Evolutionary conservation across 2,113 vertebrate genomes (phyloP), one percentile per base, ranked within the genome.

Genomic region (Cinclus mexicanus): DNA sequence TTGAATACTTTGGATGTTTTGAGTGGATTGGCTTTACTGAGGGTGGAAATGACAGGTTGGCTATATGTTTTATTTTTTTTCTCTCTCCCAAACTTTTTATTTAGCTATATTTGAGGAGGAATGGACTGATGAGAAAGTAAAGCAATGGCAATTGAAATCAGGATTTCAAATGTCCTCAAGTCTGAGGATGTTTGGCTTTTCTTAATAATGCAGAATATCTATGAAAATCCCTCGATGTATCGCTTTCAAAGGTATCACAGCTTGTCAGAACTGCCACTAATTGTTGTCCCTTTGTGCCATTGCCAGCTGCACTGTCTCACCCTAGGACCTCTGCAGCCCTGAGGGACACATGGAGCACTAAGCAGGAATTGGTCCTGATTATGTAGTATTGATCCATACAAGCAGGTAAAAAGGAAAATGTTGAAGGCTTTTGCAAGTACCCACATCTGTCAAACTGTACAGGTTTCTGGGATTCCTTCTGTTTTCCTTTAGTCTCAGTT

Each of bases 201-300:
- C 19, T 59, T 71, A 50, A 11, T 81, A 33, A 29, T 14, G 28
- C 1, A 1, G 31, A 33, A 15, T 39, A 16, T 18, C 8, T 49
- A 8, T 83, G 22, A 14, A 46, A 49, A 55, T 69, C 25, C 25
- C 41, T 23, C 70, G 33, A 29, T 90, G 80, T 91, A 37, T 68
- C 28, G 4, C n/a, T 80, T 76, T 31, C 17, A 37, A 3, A 49
- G 41, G 20, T 72, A 64, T 61, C 19, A 12, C 28, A 89, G 55
- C 71, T 72, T 86, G 94, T 92, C 88, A 72, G 63, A 72, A 44
- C 59, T 92, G 75, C 63, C 37, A 22, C 53, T 76, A 29, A 64
- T 72, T 44, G 8, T 46, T 81, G 31, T 95, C 53, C 33, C 68
- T 46, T 41, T 69, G 47, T 88, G 44, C 50, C 35, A 4, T 6